A percentile compares a stretch with the other conserved stretches of the same genome.
These are phyloP conservation scores for Eupithecia vulgata DNA, from an alignment of 2,888 invertebrate genomes.

Conservation along the genomic window DNA sequence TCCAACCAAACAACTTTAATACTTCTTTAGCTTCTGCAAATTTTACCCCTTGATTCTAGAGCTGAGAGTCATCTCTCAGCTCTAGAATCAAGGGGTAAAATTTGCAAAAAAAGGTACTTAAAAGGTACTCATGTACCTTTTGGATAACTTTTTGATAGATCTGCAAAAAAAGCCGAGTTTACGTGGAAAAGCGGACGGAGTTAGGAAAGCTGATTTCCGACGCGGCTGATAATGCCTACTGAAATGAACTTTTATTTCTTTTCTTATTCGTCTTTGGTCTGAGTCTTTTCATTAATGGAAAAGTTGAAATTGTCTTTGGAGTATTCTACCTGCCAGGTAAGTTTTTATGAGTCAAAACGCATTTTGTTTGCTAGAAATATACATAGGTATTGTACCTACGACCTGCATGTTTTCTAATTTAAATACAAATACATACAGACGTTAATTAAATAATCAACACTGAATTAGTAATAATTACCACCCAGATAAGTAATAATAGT, in stretches of 20 bases:
- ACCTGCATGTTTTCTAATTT: no score
- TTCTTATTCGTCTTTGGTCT: constrained; percentile 1
- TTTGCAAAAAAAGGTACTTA: no score
- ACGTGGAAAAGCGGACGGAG: background rate
- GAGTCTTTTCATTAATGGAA: background rate
- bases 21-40: background rate
- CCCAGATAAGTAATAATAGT: no score
- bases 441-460: no score
- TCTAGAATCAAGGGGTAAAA: no score
- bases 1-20: no score
- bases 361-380: background rate
- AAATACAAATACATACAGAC: background rate
- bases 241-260: constrained; percentile 2
- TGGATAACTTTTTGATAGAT: background rate
- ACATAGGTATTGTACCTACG: no score
- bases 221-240: background rate
- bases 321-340: constrained; percentile 9
- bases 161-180: background rate
- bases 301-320: constrained; percentile 3
- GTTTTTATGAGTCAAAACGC: background rate
- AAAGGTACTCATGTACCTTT: no score
- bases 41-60: background rate
- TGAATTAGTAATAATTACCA: no score
- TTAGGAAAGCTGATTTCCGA: background rate
- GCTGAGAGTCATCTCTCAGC: no score